Base-by-base conservation (phyloP, 2,797 vertebrate genomes). In the Gadopsis marmoratus region DNA sequence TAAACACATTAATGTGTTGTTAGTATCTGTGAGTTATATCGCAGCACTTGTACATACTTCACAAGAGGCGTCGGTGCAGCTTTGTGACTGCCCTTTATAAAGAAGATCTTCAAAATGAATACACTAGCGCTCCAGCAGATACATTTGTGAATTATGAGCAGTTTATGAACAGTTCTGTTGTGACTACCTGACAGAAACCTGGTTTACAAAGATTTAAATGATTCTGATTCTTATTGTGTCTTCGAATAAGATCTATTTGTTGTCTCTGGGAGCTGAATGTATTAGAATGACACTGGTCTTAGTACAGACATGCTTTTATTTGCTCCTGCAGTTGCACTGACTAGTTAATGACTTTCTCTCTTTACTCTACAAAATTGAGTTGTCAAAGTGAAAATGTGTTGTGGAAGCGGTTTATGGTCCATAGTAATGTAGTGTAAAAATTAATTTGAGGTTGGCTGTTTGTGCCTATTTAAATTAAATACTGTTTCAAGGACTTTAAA, bases 321-420 rank as follows among this genome's bases (percentile, higher is more conserved):
- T 59, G 31, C 56, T 65, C 23, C 12, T 53, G 33, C 23, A 59
- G 50, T 76, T 70, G 45, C 50, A 79, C 70, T 76, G 70, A 83
- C 66, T 48, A 14, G 43, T 74, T 65, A 77, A 70, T 81, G 47
- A 33, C 53, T 84, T 65, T 80, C 45, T 83, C 75, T 79, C 50
- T 76, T 68, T 45, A 68, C 69, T 86, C 29, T 43, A 29, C 60
- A 55, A 68, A 79, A 87, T 79, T 69, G 71, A 87, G 62, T 61
- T 88, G 60, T 84, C 86, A 86, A 74, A 85, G 60, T 79, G 58
- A 81, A 79, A 83, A 70, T 60, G 71, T 60, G 33, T 68, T 56
- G 50, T 39, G 60, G 62, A 72, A 72, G 59, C 55, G 76, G 55
- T 76, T 82, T 53, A 60, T 65, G 41, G 69, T 76, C 16, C 51